Evolutionary conservation across 2,888 invertebrate species (phyloP), one percentile per base, ranked within the genome.

Genomic region (Euclidia mi): DNA sequence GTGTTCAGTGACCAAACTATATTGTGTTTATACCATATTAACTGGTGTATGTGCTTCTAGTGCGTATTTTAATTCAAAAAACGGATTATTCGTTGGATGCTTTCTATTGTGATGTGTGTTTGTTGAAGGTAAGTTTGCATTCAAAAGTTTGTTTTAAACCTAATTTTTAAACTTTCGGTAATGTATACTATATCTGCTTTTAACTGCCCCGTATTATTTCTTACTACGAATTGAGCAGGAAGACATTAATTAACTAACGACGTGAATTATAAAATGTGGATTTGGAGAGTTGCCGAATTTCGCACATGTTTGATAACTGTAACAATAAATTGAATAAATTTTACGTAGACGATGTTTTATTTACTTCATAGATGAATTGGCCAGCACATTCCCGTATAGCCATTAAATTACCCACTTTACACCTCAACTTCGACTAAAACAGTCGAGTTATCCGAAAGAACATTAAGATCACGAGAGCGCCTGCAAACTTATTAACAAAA

Each of bases 51-150:
- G 72, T 73, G 70, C 69, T 78, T 73, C 53, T 69, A 71, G 82
- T 80, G 78, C 38, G 46, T 56, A 75, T 72, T 76, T 72, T 63
- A 65, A 69, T 60, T 60, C 55, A 68, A 60, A 71, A 76, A 68
- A 66, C 59, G 66, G 65, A 71, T 69, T 62, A 58, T 63, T 59
- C 53, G 75, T 76, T 76, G 78, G 68, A 78, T 78, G 74, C 67
- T 78, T 66, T 67, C 58, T 70, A 53, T 67, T 85, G 84, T 83
- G 67, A 85, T 88, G 85, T 80, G 76, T 81, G 79, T 73, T 83
- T 84, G 72, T 79, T 75, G 65, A 78, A 87, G 87, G 89, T 89
- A 75, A 88, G 89, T 77, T 64, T 40, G 2, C 29, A 37, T 12
- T 56, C 20, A 34, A 35, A 40, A 45, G 18, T 32, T 44, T 37